A percentile compares a stretch with the other conserved stretches of the same genome.
phyloP scores from a whole-genome alignment of 1,140 invertebrate species.

The Protaetia brevitarsis region DNA sequence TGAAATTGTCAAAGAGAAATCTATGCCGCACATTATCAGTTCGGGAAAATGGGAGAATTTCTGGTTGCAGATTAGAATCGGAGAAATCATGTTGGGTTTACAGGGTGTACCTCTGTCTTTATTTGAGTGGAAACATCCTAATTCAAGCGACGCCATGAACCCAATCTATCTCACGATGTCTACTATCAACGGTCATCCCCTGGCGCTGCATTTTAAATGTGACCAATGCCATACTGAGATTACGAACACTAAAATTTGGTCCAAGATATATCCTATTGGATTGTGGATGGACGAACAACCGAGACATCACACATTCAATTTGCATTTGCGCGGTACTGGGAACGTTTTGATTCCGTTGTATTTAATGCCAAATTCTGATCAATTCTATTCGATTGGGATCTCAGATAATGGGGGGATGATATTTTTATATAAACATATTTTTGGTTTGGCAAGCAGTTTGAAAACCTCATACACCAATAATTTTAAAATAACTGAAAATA shows the following conservation, averaged over 20 bases:
- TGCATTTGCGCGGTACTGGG: constrained; percentile 50
- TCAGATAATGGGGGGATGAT: background rate
- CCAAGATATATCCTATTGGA: constrained; percentile 51
- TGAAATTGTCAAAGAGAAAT: constrained; percentile 51
- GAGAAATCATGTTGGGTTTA: constrained; percentile 52
- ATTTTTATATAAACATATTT: background rate
- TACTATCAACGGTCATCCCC: constrained; percentile 47
- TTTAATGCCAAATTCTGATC: constrained; percentile 38
- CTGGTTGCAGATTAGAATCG: constrained; percentile 52
- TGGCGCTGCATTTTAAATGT: constrained; percentile 53
- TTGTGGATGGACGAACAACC: constrained; percentile 44
- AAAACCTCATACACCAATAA: background rate
- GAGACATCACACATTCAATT: constrained; percentile 38
- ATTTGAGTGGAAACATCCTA: constrained; percentile 53
- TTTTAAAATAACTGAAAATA: constrained; percentile 1
- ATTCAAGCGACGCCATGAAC: constrained; percentile 47
- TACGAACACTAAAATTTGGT: constrained; percentile 48
- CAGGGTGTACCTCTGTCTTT: constrained; percentile 49
- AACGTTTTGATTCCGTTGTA: constrained; percentile 48
- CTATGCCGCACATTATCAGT: constrained; percentile 53
- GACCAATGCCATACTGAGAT: constrained; percentile 56
- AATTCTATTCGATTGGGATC: constrained; percentile 10
- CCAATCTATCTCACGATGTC: constrained; percentile 53
- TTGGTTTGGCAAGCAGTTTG: background rate
- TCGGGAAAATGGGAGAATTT: constrained; percentile 57